Percentiles rank a stretch among this genome's conserved stretches.
Evolutionary conservation across 2,888 invertebrate species (phyloP).

Genomic region (Tetranychus truncatus): DNA sequence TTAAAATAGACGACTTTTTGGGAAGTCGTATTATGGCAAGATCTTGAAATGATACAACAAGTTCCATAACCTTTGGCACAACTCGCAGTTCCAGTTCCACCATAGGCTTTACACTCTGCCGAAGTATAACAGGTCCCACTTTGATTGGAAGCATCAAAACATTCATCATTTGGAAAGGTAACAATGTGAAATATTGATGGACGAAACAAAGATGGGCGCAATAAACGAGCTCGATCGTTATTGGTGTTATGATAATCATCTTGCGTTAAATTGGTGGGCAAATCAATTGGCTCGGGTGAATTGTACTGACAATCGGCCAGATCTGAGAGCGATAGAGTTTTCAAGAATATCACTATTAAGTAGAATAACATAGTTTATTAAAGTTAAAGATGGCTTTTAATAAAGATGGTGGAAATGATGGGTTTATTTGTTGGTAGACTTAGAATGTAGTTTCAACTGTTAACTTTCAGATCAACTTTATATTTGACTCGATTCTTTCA

Average conservation of each 20-base stretch:
- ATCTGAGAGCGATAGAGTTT: no score
- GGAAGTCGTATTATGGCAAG: constrained; percentile 22
- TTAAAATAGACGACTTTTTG: constrained; percentile 24
- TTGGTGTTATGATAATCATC: not conserved
- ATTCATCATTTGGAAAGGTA: constrained; percentile 23
- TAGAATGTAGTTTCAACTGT: not conserved
- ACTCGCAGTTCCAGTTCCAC: constrained; percentile 19
- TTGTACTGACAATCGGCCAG: no score
- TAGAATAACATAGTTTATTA: not conserved
- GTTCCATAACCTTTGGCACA: constrained; percentile 23
- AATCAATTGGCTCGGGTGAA: no score
- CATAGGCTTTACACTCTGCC: constrained; percentile 22
- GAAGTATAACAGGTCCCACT: constrained; percentile 24
- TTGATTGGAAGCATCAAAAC: constrained; percentile 22
- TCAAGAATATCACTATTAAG: no score
- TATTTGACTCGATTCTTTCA: not conserved
- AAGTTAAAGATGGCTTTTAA: not conserved
- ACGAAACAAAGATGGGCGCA: constrained; percentile 13
- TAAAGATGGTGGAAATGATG: not conserved
- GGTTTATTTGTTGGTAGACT: not conserved
- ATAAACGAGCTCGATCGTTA: not conserved
- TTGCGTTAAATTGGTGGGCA: no score
- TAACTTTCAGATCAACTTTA: not conserved
- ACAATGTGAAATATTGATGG: constrained; percentile 22
- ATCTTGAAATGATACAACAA: constrained; percentile 23